phyloP scores from a whole-genome alignment of 1,140 invertebrate species.

The Stegodyphus dumicola region DNA sequence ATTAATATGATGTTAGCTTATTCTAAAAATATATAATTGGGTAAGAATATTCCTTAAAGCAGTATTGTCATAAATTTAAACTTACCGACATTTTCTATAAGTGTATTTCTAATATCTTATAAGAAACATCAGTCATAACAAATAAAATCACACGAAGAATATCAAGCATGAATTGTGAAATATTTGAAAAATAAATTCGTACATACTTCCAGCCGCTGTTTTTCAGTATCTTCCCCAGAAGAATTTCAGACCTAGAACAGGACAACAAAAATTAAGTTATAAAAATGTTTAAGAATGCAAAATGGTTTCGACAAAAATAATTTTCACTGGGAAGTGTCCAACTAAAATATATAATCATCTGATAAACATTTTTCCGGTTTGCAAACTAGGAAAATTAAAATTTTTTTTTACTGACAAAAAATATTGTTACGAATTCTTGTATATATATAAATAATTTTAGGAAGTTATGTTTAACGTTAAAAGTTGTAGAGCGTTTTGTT shows the following conservation, averaged over 20 bases:
- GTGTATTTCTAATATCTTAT: not conserved
- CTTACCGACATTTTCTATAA: not conserved
- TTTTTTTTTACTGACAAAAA: no score
- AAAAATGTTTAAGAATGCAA: no score
- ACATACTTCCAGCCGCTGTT: conserved; percentile 82
- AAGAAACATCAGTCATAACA: not conserved
- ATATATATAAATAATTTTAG: no score
- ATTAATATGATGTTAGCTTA: not conserved
- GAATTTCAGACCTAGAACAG: conserved; percentile 80
- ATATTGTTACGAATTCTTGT: no score
- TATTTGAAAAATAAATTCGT: no score
- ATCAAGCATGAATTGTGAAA: not conserved
- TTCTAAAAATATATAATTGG: not conserved
- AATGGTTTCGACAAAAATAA: no score
- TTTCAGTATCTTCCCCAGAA: conserved; percentile 90
- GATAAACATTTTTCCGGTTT: no score
- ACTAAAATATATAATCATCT: no score
- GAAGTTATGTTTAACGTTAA: no score
- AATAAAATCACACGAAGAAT: not conserved
- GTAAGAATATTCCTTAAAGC: not conserved
- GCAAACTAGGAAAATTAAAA: no score
- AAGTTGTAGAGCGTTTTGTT: no score
- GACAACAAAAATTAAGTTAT: not conserved
- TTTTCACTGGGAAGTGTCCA: no score
- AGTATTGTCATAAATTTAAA: not conserved